These are phyloP conservation scores for Drepana arcuata DNA, from an alignment of 1,140 invertebrate genomes.

Conservation along the genomic window DNA sequence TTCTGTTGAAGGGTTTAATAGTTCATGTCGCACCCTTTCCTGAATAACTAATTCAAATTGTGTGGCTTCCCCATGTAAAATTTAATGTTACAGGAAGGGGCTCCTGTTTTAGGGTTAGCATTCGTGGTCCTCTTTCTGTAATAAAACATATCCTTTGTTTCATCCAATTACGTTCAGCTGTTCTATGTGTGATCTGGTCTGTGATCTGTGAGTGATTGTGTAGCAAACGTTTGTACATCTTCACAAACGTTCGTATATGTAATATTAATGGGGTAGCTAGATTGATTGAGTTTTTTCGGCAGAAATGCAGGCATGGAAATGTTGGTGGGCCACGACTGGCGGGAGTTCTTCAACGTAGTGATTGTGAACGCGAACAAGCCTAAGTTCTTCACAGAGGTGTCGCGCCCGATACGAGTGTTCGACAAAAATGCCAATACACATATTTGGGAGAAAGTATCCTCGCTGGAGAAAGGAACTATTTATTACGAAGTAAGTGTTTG, in stretches of 20 bases:
- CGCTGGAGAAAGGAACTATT: constrained; percentile 89
- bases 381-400: constrained; percentile 94
- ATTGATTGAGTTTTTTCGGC: constrained; percentile 30
- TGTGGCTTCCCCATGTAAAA: too few relatives aligned
- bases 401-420: constrained; percentile 91
- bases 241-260: not conserved
- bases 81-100: too few relatives aligned
- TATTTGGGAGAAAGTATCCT: constrained; percentile 92
- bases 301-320: constrained; percentile 94
- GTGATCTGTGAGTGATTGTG: too few relatives aligned
- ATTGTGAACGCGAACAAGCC: constrained; percentile 97
- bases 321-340: constrained; percentile 92
- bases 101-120: too few relatives aligned
- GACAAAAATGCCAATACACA: constrained; percentile 85
- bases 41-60: too few relatives aligned
- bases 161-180: too few relatives aligned
- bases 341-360: constrained; percentile 93
- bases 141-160: too few relatives aligned
- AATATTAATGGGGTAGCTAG: too few relatives aligned
- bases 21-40: too few relatives aligned
- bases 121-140: too few relatives aligned
- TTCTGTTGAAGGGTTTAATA: too few relatives aligned
- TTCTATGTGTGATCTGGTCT: too few relatives aligned
- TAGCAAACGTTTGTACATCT: not conserved
- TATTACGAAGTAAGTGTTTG: constrained; percentile 95